Base-by-base conservation (phyloP, 2,113 vertebrate genomes). In the Synchiropus splendidus region DNA sequence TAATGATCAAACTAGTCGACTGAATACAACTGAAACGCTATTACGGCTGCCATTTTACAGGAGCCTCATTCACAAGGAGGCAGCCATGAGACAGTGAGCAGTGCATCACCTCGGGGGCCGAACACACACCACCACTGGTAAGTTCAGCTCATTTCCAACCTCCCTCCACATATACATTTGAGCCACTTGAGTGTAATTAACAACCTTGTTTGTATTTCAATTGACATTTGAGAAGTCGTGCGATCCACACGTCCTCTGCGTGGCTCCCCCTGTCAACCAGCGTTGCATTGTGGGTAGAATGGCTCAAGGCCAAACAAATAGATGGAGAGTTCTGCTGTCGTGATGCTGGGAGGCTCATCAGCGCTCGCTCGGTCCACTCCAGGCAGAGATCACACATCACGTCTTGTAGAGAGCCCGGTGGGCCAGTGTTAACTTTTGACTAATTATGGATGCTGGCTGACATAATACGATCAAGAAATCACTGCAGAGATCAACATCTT, bases 101-200 rank as follows among this genome's bases (percentile, higher is more conserved):
- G 69, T 9, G 78, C 76, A 45, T 66, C 85, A 2, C 59, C 13
- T 35, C 62, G 79, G 47, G 70, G 74, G 47, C 73, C 78, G 18
- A 71, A 74, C 42, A 64, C 77, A 12, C 54, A 67, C 18, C 78
- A 82, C 42, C 77, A 80, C 51, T 86, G 74, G 91, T 94, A 78
- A 18, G 83, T 80, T 53, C 57, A 42, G 50, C 47, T 51, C 47
- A 37, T 58, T 67, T 67, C 49, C 53, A 58, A 59, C 61, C 58
- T 69, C 59, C 56, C 32, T 42, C 40, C 68, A 45, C 54, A 53
- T 65, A 54, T 63, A 66, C 67, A 63, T 62, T 61, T 76, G 47
- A 74, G 78, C 80, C 80, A 75, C 79, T 79, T 79, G 67, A 51
- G 63, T 12, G 48, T 57, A 65, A 76, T 62, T 27, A 27, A 27